Evolutionary conservation across 2,113 vertebrate genomes (phyloP), one percentile per base, ranked within the genome.

Genomic region (Neotoma lepida): DNA sequence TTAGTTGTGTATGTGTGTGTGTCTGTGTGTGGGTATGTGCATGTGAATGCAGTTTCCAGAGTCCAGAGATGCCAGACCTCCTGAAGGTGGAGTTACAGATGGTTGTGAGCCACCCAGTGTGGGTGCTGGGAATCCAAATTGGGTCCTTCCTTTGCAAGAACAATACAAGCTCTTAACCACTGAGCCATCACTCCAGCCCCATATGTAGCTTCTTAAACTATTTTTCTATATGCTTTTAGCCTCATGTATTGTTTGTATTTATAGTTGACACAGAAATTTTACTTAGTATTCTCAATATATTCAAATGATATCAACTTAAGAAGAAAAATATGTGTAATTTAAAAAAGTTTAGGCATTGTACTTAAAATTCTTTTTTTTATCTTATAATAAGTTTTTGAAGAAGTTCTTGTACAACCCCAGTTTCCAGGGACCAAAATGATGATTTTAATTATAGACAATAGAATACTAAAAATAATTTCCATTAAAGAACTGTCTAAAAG

Each of bases 401-500:
- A 93, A 84, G 30, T n/a, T 87, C 56, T 81, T 81, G 63, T 70
- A 14, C 58, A 85, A n/a, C 92, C 24, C 39, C 9, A 58, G 35
- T 95, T 95, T 54, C 51, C 44, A 91, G 84, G 87, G 9, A 80
- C 68, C 73, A 96, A 88, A 94, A 70, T 93, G 66, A 94, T 91
- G 54, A 91, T 89, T 90, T 93, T 94, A 94, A 94, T 91, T 96
- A 81, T 49, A 91, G 61, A 89, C 22, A 74, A 66, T 76, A 91
- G 73, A 84, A 61, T 94, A 63, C 88, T 84, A 94, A 91, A 80
- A 91, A 94, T 30, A 24, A 80, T 96, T 95, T 93, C 49, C 1
- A 86, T 95, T 56, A 18, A 58, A 90, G 28, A 92, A 64, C 26
- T 90, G 20, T 95, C 54, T 82, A 76, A 90, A 54, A 74, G 77